Evolutionary conservation across 2,888 invertebrate genomes (phyloP).

Genomic region (Drosophila diplacantha): DNA sequence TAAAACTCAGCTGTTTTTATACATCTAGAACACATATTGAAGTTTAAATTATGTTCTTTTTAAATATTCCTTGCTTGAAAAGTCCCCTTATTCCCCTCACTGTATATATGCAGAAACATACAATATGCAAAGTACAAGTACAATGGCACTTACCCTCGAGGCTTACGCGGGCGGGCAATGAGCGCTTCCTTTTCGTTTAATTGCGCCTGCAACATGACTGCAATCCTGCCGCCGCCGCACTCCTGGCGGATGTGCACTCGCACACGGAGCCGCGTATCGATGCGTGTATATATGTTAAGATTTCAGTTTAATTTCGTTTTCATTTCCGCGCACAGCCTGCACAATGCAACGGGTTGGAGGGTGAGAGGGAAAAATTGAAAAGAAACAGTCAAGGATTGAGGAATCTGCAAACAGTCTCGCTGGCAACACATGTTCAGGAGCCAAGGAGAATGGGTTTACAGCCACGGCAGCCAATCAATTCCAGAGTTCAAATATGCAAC

Average conservation of each 20-base stretch:
- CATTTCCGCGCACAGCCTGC: constrained; percentile 57
- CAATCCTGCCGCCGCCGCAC: constrained; percentile 20
- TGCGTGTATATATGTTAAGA: constrained; percentile 35
- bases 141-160: constrained; percentile 37
- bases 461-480: constrained; percentile 59
- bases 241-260: constrained; percentile 31
- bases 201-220: constrained; percentile 58
- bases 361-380: not conserved
- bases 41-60: not conserved
- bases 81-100: not conserved
- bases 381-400: constrained; percentile 18
- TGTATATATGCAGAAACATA: constrained; percentile 14
- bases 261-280: constrained; percentile 8
- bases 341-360: not conserved
- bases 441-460: constrained; percentile 7
- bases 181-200: constrained; percentile 61
- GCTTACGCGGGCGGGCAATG: constrained; percentile 34
- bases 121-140: constrained; percentile 37
- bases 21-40: not conserved
- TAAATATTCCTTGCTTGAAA: too few relatives aligned
- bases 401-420: constrained; percentile 35
- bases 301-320: constrained; percentile 68
- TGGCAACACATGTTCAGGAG: constrained; percentile 37
- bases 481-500: constrained; percentile 48
- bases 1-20: not conserved